Evolutionary conservation across 2,797 vertebrate genomes (phyloP), one percentile per base, ranked within the genome.

Genomic region (Pseudocheirus occidentalis): DNA sequence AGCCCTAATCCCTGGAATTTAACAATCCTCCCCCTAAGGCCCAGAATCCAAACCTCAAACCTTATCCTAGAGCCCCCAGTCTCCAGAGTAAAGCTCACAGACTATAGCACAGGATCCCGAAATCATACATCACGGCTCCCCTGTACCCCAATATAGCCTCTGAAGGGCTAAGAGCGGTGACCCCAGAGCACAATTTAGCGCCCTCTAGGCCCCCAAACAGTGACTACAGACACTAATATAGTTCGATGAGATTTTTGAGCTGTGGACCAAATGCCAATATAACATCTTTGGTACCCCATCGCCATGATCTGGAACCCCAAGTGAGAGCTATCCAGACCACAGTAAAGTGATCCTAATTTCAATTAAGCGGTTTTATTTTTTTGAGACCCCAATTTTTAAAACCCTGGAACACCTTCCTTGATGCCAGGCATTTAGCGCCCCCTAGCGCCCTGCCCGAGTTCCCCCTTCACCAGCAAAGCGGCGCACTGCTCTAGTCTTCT

Each of bases 401-500:
- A 55, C 53, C 40, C 31, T 27, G 73, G 21, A 50, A 27, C 73
- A 27, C 40, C 9, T 27, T 81, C 40, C 73, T 46, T 46, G 40
- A 81, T 10, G 9, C 73, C 90, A 92, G 87, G 95, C 90, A 54
- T n/a, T 92, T 95, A 97, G 97, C 95, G 97, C 97, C 97, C 96
- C 93, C 91, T 95, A 7, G 94, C 55, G 55, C 87, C 1, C 94
- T 93, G 55, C 66, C 55, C 5, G 66, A 59, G 55, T 27, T 91
- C 95, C 93, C 57, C 27, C 40, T 52, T 93, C 62, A 27, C 54
- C 92, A 24, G 95, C 55, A 93, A 93, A 95, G 95, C 92, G 28
- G 4, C 56, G 66, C 53, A 66, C 81, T 95, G 94, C 93, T 55
- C 93, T 92, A 90, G 93, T 91, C 50, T 90, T 89, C 55, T 13